A percentile compares a stretch with the other conserved stretches of the same genome.
Conservation (phyloP, 2,113 vertebrate species). For the Daphoenositta chrysoptera region DNA sequence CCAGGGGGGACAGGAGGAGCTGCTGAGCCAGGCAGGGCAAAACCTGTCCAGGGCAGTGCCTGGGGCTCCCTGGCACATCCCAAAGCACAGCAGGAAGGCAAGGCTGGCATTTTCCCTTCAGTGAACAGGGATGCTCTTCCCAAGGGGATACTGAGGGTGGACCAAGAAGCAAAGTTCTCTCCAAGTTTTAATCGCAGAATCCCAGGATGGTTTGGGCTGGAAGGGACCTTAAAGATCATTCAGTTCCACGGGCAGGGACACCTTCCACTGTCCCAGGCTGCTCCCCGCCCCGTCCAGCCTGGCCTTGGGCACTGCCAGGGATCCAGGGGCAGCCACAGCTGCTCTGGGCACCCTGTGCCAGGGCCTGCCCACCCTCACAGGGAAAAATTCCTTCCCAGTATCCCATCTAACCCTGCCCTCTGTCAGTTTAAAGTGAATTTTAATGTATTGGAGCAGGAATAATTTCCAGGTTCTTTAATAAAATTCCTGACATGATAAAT, state of each 20-base stretch:
- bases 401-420: background rate
- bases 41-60: fast-evolving
- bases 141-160: fast-evolving
- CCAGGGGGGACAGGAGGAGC: background rate
- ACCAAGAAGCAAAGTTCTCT: background rate
- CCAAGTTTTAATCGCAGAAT: background rate
- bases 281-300: background rate
- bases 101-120: background rate
- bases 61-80: background rate
- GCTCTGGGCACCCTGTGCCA: background rate
- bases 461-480: background rate
- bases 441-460: background rate
- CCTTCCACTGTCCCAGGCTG: fast-evolving
- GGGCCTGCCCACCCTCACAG: fast-evolving
- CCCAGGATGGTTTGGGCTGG: background rate
- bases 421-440: background rate
- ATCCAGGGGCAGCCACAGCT: background rate
- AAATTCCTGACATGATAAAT: background rate
- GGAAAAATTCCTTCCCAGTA: background rate
- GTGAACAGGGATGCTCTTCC: background rate
- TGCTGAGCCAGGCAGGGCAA: background rate
- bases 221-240: background rate
- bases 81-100: background rate
- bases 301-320: background rate
- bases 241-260: background rate